These are phyloP conservation scores for Pemphredon lugubris DNA, from an alignment of 2,888 invertebrate species.

Conservation along the genomic window DNA sequence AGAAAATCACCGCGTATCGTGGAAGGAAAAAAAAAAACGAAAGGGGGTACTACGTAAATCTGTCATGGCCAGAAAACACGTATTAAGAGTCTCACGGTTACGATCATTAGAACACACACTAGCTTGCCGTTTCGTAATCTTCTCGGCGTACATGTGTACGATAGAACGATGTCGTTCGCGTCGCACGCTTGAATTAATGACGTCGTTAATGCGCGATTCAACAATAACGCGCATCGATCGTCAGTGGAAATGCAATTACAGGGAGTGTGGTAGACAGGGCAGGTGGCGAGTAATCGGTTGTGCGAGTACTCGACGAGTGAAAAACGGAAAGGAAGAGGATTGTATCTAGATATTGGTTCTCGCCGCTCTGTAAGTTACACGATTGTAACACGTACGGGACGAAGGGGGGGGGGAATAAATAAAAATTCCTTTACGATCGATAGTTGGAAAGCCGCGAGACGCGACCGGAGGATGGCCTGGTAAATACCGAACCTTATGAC, in stretches of 20 bases:
- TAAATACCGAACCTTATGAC: constrained; percentile 6
- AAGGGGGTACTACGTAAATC: background rate
- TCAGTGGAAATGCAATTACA: constrained; percentile 41
- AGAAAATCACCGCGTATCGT: background rate
- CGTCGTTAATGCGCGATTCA: constrained; percentile 55
- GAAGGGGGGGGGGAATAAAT: constrained; percentile 8
- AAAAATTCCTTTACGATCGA: constrained; percentile 7
- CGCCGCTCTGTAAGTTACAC: background rate
- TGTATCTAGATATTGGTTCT: constrained; percentile 7
- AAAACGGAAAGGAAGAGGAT: constrained; percentile 23
- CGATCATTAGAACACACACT: constrained; percentile 27
- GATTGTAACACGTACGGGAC: background rate
- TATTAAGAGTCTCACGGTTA: background rate
- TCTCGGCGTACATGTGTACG: constrained; percentile 30
- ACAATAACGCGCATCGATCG: constrained; percentile 55
- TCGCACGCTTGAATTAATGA: constrained; percentile 51
- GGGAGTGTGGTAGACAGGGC: constrained; percentile 19
- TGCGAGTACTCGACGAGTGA: constrained; percentile 19
- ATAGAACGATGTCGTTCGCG: constrained; percentile 35
- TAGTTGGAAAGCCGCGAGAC: constrained; percentile 2
- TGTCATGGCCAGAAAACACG: background rate
- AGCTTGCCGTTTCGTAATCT: constrained; percentile 35
- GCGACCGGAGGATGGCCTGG: background rate
- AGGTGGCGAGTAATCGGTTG: constrained; percentile 37
- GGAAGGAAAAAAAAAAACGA: background rate